These are phyloP conservation scores for Argynnis bischoffii DNA, from an alignment of 2,888 invertebrate species.

Conservation along the genomic window DNA sequence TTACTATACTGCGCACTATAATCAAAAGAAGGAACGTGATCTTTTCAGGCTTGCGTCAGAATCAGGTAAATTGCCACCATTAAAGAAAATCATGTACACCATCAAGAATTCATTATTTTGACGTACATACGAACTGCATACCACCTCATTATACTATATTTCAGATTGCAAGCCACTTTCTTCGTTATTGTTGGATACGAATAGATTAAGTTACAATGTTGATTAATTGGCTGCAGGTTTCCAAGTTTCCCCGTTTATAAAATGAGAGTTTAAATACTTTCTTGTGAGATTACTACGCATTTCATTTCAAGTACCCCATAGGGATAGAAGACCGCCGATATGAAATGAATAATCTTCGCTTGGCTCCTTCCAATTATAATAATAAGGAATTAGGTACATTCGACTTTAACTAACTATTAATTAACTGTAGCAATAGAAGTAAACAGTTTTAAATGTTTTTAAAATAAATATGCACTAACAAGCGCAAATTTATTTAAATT, in stretches of 20 bases:
- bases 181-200: constrained; percentile 23
- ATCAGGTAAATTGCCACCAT: constrained; percentile 58
- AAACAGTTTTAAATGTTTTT: too few relatives aligned
- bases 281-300: neutral
- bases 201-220: constrained; percentile 19
- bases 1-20: constrained; percentile 48
- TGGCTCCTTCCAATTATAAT: neutral
- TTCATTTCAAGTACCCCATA: neutral
- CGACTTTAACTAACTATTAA: too few relatives aligned
- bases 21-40: constrained; percentile 54
- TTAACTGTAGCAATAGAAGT: too few relatives aligned
- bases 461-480: too few relatives aligned
- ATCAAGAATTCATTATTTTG: constrained; percentile 47
- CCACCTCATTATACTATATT: constrained; percentile 39
- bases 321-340: neutral
- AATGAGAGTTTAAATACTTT: constrained; percentile 14
- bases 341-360: constrained; percentile 1
- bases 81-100: constrained; percentile 51
- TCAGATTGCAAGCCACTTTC: constrained; percentile 37
- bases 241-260: constrained; percentile 1
- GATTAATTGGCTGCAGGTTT: constrained; percentile 5
- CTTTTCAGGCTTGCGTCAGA: constrained; percentile 55
- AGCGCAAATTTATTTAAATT: too few relatives aligned
- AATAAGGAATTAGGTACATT: too few relatives aligned
- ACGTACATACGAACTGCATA: constrained; percentile 40